A percentile compares a stretch with the other conserved stretches of the same genome.
Conservation (phyloP, 2,888 invertebrate genomes). For the Campopleginae sp. region DNA sequence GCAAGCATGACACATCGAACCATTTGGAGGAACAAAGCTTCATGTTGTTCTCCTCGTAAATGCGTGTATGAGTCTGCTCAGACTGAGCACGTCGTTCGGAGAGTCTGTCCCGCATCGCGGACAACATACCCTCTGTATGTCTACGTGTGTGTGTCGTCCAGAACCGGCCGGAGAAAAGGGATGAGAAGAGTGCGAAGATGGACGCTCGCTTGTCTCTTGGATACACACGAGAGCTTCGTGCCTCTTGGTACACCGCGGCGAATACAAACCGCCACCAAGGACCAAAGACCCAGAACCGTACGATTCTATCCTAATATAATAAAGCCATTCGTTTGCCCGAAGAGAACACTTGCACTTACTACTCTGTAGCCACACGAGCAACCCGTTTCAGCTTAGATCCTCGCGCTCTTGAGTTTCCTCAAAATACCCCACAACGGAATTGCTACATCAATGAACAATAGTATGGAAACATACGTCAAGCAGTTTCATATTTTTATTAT, state of each 20-base stretch:
- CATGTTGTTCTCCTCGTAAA: conserved; percentile 63
- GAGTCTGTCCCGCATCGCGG: conserved; percentile 53
- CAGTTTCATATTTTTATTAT: no score
- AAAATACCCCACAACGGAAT: not conserved
- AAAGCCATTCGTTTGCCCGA: conserved; percentile 64
- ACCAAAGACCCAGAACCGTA: conserved; percentile 18
- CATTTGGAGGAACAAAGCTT: conserved; percentile 65
- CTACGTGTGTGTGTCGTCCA: conserved; percentile 48
- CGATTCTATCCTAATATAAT: conserved; percentile 61
- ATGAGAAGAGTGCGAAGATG: conserved; percentile 55
- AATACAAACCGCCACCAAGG: conserved; percentile 29
- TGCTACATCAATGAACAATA: not conserved
- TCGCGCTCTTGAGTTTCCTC: not conserved
- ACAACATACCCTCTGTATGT: conserved; percentile 68
- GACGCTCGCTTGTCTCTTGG: conserved; percentile 62
- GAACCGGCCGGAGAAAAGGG: conserved; percentile 5
- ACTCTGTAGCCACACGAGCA: conserved; percentile 21
- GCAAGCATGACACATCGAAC: conserved; percentile 54
- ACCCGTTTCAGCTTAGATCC: conserved; percentile 1
- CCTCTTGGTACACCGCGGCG: conserved; percentile 27
- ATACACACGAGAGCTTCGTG: conserved; percentile 47
- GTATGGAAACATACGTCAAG: no score
- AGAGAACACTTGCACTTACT: conserved; percentile 11
- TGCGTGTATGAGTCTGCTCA: not conserved
- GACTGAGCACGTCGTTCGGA: conserved; percentile 40